Conservation (phyloP, 2,888 invertebrate species). For the Acanthosoma haemorrhoidale region DNA sequence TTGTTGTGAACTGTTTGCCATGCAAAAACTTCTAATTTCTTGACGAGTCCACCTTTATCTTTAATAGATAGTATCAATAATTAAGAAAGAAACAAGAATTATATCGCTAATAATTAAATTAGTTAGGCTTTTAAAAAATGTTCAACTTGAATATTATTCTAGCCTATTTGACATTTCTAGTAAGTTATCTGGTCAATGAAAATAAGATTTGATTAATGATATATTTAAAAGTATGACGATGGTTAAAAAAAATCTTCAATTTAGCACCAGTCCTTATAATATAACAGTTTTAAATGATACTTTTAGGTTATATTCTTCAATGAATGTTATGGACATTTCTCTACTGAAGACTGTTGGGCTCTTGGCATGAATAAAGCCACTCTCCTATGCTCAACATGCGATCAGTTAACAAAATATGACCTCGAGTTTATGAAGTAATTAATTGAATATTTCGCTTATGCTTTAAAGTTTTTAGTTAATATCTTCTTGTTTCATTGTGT, state of each 20-base stretch:
- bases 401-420: slow-evolving; percentile 70
- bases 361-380: slow-evolving; percentile 81
- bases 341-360: slow-evolving; percentile 75
- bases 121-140: not conserved
- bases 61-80: no score
- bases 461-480: not conserved
- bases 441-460: not conserved
- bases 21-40: no score
- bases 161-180: not conserved
- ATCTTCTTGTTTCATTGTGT: not conserved
- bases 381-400: slow-evolving; percentile 83
- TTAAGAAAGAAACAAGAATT: no score
- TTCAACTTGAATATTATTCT: not conserved
- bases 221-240: no score
- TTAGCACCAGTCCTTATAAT: no score
- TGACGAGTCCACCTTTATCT: no score
- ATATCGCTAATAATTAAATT: no score
- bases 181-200: not conserved
- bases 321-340: slow-evolving; percentile 51
- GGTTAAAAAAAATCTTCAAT: no score
- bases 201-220: no score
- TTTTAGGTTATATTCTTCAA: not conserved
- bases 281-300: no score
- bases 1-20: not conserved
- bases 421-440: slow-evolving; percentile 57